A percentile compares a stretch with the other conserved stretches of the same genome.
phyloP scores from a whole-genome alignment of 2,888 invertebrate genomes.

The Sesia apiformis region DNA sequence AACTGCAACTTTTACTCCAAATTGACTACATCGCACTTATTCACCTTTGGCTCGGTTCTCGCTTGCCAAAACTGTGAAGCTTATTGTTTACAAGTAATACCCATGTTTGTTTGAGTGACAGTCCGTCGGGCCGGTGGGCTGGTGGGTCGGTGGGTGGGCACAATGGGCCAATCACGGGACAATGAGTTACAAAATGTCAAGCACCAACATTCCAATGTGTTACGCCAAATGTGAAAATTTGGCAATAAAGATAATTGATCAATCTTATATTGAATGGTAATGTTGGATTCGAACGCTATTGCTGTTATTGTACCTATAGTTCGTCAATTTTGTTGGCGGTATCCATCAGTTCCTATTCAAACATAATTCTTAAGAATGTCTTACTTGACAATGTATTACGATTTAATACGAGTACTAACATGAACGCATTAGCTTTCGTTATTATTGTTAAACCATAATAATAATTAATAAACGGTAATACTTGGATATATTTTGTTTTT shows the following conservation, averaged over 20 bases:
- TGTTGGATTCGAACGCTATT: not conserved
- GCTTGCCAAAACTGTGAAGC: slow-evolving; percentile 17
- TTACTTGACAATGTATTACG: no score
- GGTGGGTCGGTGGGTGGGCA: slow-evolving; percentile 35
- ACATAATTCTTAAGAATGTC: no score
- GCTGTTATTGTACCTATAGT: not conserved
- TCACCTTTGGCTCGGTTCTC: no score
- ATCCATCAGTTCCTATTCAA: no score
- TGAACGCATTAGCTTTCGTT: no score
- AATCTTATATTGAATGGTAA: not conserved
- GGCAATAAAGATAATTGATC: not conserved
- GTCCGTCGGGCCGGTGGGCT: slow-evolving; percentile 12
- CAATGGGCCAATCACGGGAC: slow-evolving; percentile 39
- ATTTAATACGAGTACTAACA: no score
- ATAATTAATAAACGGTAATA: no score
- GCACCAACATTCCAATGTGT: not conserved
- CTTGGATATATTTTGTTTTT: no score
- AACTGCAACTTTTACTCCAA: no score
- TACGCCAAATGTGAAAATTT: not conserved
- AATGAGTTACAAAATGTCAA: slow-evolving; percentile 37
- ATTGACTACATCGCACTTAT: no score
- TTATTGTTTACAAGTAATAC: slow-evolving; percentile 56
- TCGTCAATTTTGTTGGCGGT: no score
- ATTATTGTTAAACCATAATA: no score
- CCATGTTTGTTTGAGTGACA: slow-evolving; percentile 55